Evolutionary conservation across 2,797 vertebrate genomes (phyloP), one percentile per base, ranked within the genome.

Genomic region (Delichon dasypus): DNA sequence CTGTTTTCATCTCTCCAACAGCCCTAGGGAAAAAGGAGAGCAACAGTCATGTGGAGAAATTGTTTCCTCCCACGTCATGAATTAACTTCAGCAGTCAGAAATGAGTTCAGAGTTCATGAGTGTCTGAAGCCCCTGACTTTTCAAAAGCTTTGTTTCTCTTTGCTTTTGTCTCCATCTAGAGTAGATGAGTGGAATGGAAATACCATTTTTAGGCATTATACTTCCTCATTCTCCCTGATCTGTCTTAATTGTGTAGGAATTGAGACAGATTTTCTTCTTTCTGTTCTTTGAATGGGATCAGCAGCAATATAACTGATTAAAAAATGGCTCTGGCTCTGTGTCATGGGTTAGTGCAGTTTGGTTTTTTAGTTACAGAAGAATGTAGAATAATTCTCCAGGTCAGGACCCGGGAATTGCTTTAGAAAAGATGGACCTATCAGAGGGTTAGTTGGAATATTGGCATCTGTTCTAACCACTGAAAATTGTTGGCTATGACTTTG

Each of bases 1-100:
- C 29, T 57, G 45, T 54, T 75, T 84, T 40, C 8, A 5, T 32
- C 13, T 83, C 66, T 74, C 30, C 8, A 26, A 26, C 17, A 68
- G 45, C 42, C 54, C 30, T n/a, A 29, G 11, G 30, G 12, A 29
- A 80, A 67, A 71, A 36, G 20, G 51, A 86, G 34, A 36, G 7
- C 38, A 66, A 9, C 3, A 20, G 38, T 65, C 1, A 2, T 30
- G 32, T 19, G 53, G 27, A 85, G 61, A 87, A 88, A 34, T 26
- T 55, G 25, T 23, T 62, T 38, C 5, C 2, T 10, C 7, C 27
- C 5, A 7, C 1, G 1, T 27, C n/a, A 17, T 61, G 36, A 42
- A 48, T 68, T 78, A 78, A 51, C 22, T 54, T 78, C 36, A 26
- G 21, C 36, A 47, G 13, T 68, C 65, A 64, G 51, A 86, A 81